Conservation (phyloP, 2,113 vertebrate species). For the Athene noctua region DNA sequence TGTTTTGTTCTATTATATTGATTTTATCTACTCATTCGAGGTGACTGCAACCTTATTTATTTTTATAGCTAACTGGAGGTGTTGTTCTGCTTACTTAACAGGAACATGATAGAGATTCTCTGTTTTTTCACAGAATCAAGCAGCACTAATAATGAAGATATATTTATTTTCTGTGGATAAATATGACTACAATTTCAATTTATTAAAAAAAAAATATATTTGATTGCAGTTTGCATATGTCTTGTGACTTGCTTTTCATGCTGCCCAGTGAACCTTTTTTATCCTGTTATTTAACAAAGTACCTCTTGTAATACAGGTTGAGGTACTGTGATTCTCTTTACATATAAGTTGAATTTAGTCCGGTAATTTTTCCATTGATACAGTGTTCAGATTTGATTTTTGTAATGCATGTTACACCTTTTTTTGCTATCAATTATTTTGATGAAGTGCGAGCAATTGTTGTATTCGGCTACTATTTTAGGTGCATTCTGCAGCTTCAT, state of each 20-base stretch:
- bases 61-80: neutral
- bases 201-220: neutral
- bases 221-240: neutral
- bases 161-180: neutral
- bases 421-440: neutral
- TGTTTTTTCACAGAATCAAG: neutral
- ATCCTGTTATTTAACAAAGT: neutral
- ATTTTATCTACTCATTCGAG: neutral
- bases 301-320: neutral
- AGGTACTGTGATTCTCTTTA: neutral
- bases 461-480: neutral
- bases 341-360: neutral
- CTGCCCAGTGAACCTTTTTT: neutral
- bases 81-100: neutral
- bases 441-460: neutral
- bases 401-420: neutral
- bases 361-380: neutral
- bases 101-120: neutral
- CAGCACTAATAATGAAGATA: neutral
- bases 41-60: neutral
- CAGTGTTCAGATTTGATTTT: neutral
- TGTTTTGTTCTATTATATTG: neutral
- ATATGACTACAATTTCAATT: neutral
- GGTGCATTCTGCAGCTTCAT: neutral
- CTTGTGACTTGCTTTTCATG: neutral